phyloP scores from a whole-genome alignment of 2,113 vertebrate genomes.

The Ranitomeya variabilis region DNA sequence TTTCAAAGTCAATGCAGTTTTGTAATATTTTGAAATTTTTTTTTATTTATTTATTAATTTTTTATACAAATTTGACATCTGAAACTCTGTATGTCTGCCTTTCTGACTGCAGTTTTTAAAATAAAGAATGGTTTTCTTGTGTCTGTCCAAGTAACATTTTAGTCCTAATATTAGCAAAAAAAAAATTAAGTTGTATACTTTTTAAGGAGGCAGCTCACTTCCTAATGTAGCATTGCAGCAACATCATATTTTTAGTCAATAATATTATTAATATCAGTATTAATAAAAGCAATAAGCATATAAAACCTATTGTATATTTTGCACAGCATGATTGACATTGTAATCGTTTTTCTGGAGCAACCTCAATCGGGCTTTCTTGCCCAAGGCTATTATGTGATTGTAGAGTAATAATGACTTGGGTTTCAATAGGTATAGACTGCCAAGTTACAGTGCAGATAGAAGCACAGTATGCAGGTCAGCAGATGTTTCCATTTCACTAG shows the following conservation, averaged over 20 bases:
- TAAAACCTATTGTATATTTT: neutral
- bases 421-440: slow-evolving; percentile 15
- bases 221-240: no score
- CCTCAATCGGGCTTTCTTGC: slow-evolving; percentile 38
- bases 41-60: neutral
- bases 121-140: neutral
- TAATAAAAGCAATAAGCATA: neutral
- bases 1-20: neutral
- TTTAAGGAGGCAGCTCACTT: no score
- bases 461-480: slow-evolving; percentile 9
- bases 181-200: no score
- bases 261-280: no score
- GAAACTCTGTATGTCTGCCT: neutral
- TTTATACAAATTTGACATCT: neutral
- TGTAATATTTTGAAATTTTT: neutral
- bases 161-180: neutral
- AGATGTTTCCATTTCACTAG: slow-evolving; percentile 36
- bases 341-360: neutral
- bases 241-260: no score
- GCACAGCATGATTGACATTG: neutral
- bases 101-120: neutral
- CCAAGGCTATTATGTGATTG: slow-evolving; percentile 34
- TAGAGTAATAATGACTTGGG: slow-evolving; percentile 36
- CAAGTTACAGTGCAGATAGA: slow-evolving; percentile 21
- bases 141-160: neutral